Base-by-base conservation (phyloP, 1,140 invertebrate genomes). In the Augochlora pura region DNA sequence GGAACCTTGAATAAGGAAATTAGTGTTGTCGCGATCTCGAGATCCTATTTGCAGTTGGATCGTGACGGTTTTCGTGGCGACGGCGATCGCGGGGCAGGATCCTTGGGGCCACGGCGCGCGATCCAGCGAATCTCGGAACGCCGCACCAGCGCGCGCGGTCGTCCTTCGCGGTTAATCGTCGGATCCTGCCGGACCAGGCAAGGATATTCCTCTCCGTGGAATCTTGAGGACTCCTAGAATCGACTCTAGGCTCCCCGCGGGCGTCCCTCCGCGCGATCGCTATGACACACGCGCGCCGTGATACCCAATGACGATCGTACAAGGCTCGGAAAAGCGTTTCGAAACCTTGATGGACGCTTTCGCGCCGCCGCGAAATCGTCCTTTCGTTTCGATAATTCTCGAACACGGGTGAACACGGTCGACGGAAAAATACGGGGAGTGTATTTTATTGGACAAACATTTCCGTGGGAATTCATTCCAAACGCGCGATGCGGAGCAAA, bases 221-320 rank as follows among this genome's bases (percentile, higher is more conserved):
- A 72, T 78, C 60, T 57, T 23, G 60, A 78, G 76, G 69, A 72
- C 69, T 78, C 49, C 14, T 77, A 57, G 76, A 72, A 57, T 72
- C 69, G 69, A 72, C 71, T 78, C 76, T 63, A 49, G 18, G 49
- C 49, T 52, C 49, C 16, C 49, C 49, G 49, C 16, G 49, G 14
- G 16, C 16, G 5, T 52, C 49, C 49, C 49, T 52, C 49, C 4
- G 49, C 49, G 5, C 49, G 49, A 21, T 52, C 16, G 5, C 49
- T 32, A 69, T 21, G 21, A 1, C 14, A 42, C 75, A 62, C 75
- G 75, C 75, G 75, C 68, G 66, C 39, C 18, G 54, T 7, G 32
- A 14, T 7, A 66, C 54, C 62, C 66, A 77, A 76, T 76, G 64
- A 76, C 73, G 57, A 70, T 54, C 16, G 59, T 6, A 6, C 67